Evolutionary conservation across 2,888 invertebrate species (phyloP).

Genomic region (Neuroscelio doddi): DNA sequence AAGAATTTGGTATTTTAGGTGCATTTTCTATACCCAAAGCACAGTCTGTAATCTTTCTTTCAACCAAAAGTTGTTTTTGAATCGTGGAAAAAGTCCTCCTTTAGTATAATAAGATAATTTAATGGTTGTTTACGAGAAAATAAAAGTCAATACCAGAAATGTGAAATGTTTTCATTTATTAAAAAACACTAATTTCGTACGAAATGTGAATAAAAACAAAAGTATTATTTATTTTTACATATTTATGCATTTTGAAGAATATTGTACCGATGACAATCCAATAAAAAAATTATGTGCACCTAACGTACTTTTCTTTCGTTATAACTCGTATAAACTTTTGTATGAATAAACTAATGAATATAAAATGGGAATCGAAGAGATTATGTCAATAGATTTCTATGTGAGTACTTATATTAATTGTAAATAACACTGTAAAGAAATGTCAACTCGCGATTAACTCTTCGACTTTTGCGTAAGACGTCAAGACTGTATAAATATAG

Average conservation of each 20-base stretch:
- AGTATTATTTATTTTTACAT: too few species aligned
- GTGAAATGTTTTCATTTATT: too few species aligned
- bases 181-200: too few species aligned
- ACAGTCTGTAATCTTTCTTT: constrained; percentile 10
- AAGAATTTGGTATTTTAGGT: constrained; percentile 52
- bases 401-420: constrained; percentile 51
- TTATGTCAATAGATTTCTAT: constrained; percentile 54
- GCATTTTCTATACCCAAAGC: constrained; percentile 35
- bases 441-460: constrained; percentile 33
- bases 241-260: too few species aligned
- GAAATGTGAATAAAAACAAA: too few species aligned
- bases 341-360: constrained; percentile 45
- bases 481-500: constrained; percentile 36
- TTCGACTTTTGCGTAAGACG: constrained; percentile 18
- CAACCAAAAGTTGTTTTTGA: constrained; percentile 6
- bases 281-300: constrained; percentile 43
- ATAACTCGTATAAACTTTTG: constrained; percentile 54
- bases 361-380: constrained; percentile 41
- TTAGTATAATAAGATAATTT: constrained; percentile 6
- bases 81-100: neutral
- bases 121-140: too few species aligned
- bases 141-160: too few species aligned
- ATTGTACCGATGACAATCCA: constrained; percentile 43
- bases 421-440: constrained; percentile 62
- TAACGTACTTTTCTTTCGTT: constrained; percentile 51